Evolutionary conservation across 2,888 invertebrate genomes (phyloP).

Genomic region (Drosophila mimica): DNA sequence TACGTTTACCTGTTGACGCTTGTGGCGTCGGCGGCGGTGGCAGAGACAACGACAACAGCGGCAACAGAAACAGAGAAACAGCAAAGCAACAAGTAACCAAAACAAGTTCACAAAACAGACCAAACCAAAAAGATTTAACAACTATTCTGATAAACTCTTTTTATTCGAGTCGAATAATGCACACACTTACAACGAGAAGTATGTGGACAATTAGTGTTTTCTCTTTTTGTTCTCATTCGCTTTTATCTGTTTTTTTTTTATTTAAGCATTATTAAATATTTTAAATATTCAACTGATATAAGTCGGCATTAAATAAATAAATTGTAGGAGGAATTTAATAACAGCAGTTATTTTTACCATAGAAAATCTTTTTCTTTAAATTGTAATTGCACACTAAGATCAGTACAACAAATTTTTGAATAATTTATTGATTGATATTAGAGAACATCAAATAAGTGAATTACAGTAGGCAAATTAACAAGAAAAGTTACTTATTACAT

Average conservation of each 20-base stretch:
- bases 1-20: slow-evolving; percentile 72
- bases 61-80: slow-evolving; percentile 39
- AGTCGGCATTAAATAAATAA: neutral
- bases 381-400: neutral
- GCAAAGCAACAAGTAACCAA: slow-evolving; percentile 67
- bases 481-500: neutral
- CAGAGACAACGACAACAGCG: slow-evolving; percentile 13
- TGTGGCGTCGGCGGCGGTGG: slow-evolving; percentile 54
- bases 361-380: neutral
- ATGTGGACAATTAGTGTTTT: neutral
- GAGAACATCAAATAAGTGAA: neutral
- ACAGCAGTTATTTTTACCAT: neutral
- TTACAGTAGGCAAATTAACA: neutral
- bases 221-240: no score
- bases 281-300: neutral
- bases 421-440: no score
- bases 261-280: neutral
- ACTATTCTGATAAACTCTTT: neutral
- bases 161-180: slow-evolving; percentile 15
- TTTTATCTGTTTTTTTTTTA: neutral
- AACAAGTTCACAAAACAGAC: slow-evolving; percentile 67
- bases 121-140: slow-evolving; percentile 47
- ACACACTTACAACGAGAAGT: slow-evolving; percentile 17
- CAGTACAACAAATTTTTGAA: neutral
- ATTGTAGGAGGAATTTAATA: neutral